Percentiles rank a stretch among this genome's conserved stretches.
Conservation (phyloP, 2,797 vertebrate species). For the Pseudomugil gertrudae region DNA sequence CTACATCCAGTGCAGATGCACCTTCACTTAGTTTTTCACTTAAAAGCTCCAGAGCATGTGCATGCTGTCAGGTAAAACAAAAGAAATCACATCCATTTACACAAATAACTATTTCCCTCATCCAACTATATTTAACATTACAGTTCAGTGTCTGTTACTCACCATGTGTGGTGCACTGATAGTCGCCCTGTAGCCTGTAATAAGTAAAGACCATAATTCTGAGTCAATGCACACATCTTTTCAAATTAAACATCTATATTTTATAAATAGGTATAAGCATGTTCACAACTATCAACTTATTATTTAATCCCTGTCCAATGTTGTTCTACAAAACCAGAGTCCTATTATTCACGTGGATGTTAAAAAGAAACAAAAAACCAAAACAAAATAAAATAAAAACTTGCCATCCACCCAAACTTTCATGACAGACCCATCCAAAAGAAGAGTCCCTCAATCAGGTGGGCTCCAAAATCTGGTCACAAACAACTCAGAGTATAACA, state of each 20-base stretch:
- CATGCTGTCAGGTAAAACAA: constrained; percentile 80
- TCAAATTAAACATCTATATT: background rate
- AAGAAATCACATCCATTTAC: background rate
- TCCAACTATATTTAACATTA: background rate
- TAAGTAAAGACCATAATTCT: constrained; percentile 28
- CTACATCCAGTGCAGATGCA: constrained; percentile 88
- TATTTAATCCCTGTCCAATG: background rate
- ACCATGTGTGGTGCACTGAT: constrained; percentile 96
- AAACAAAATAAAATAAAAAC: too few relatives aligned
- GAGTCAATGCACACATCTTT: constrained; percentile 1
- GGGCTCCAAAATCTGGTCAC: too few relatives aligned
- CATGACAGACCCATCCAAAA: too few relatives aligned
- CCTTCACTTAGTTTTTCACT: constrained; percentile 89
- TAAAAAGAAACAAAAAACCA: background rate
- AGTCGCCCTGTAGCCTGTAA: constrained; percentile 91
- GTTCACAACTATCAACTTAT: background rate
- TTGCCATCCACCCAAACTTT: too few relatives aligned
- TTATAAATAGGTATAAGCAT: background rate
- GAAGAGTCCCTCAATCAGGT: too few relatives aligned
- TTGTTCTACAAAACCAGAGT: background rate
- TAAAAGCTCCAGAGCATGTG: constrained; percentile 89
- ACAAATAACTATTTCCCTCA: background rate
- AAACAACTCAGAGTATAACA: too few relatives aligned
- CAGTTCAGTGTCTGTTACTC: constrained; percentile 57
- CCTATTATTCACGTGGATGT: background rate